Evolutionary conservation across 2,113 vertebrate genomes (phyloP).

Genomic region (Empidonax alnorum): DNA sequence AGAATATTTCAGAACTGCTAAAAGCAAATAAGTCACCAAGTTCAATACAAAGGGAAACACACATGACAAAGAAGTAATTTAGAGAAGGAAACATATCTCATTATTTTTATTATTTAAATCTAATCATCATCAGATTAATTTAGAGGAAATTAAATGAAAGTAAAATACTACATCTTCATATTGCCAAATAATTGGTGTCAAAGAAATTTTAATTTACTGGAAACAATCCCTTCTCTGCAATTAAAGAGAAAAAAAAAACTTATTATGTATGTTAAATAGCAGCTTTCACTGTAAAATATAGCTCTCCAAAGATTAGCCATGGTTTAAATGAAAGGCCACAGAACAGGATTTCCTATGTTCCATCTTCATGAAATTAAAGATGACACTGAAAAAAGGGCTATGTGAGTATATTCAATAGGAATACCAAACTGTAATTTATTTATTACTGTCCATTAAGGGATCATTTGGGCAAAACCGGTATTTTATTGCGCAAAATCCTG

Average conservation of each 20-base stretch:
- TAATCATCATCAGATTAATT: slow-evolving; percentile 59
- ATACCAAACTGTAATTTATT: background rate
- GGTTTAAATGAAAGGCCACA: slow-evolving; percentile 1
- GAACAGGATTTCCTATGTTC: background rate
- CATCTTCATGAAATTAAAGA: background rate
- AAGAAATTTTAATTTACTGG: slow-evolving; percentile 50
- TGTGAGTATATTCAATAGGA: background rate
- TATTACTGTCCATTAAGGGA: background rate
- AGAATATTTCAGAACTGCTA: slow-evolving; percentile 53
- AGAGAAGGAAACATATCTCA: slow-evolving; percentile 47
- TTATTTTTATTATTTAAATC: slow-evolving; percentile 65
- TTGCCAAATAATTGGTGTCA: slow-evolving; percentile 50
- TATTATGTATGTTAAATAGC: slow-evolving; percentile 20
- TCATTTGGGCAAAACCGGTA: background rate
- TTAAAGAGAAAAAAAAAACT: background rate
- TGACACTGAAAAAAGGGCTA: background rate
- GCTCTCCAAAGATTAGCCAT: slow-evolving; percentile 7
- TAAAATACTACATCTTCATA: slow-evolving; percentile 50
- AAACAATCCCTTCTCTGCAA: slow-evolving; percentile 39
- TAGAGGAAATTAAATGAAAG: slow-evolving; percentile 58
- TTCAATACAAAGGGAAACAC: slow-evolving; percentile 50
- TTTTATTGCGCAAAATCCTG: background rate
- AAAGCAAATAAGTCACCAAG: slow-evolving; percentile 48
- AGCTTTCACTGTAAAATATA: slow-evolving; percentile 33
- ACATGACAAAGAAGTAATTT: slow-evolving; percentile 34